Percentiles rank a stretch among this genome's conserved stretches.
Evolutionary conservation across 2,113 vertebrate species (phyloP).

Genomic region (Catharus fuscescens): DNA sequence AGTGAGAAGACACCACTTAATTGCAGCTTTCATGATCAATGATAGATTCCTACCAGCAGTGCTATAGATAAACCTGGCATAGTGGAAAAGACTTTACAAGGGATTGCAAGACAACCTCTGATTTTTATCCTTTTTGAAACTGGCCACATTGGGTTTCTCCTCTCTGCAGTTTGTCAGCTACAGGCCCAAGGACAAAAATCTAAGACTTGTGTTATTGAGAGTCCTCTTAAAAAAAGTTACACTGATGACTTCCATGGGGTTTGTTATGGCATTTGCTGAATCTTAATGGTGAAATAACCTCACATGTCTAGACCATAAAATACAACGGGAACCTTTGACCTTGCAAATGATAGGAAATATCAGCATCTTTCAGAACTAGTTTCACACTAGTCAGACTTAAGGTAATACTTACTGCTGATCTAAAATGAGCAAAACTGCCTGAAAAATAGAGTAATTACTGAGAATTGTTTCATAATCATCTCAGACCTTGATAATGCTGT

Average conservation of each 20-base stretch:
- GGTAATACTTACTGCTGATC: neutral
- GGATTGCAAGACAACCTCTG: neutral
- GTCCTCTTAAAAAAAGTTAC: neutral
- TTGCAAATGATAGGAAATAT: neutral
- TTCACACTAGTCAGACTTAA: neutral
- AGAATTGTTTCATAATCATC: neutral
- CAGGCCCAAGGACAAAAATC: neutral
- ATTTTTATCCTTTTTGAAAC: neutral
- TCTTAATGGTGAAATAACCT: neutral
- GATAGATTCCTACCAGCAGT: neutral
- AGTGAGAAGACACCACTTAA: neutral
- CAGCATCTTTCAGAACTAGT: neutral
- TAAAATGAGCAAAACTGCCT: neutral
- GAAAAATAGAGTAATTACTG: neutral
- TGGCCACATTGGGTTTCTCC: neutral
- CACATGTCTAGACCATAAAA: neutral
- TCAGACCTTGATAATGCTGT: neutral
- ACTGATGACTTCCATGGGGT: neutral
- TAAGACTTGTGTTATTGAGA: neutral
- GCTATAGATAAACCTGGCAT: neutral
- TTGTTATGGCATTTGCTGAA: neutral
- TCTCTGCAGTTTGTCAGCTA: neutral
- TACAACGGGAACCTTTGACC: neutral
- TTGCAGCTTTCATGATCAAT: slow-evolving; percentile 1
- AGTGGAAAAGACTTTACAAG: neutral